Base-by-base conservation (phyloP, 1,140 invertebrate species). In the Camponotus pennsylvanicus region DNA sequence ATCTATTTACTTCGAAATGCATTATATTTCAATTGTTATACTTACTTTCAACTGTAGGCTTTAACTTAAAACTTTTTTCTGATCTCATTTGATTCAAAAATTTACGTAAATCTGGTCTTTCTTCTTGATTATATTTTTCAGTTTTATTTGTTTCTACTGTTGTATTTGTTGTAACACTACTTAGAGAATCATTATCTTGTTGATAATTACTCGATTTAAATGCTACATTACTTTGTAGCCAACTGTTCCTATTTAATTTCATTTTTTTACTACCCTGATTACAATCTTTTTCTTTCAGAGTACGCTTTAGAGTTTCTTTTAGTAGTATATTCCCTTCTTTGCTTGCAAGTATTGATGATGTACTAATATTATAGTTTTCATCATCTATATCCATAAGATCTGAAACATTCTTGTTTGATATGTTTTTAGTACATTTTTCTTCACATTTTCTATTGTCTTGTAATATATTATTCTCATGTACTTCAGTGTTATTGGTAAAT, bases 51-150 rank as follows among this genome's bases (percentile, higher is more conserved):
- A 27, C 7, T 13, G 18, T 32, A 5, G 15, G 2, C 7, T n/a
- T 55, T 70, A n/a, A 32, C 27, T 52, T 27, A 15, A 7, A 5
- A 71, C 1, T n/a, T 59, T 4, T 52, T 57, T 82, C 45, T 15
- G 27, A 13, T 34, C 11, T 63, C 49, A 69, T 83, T 45, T 71
- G 11, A 52, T 85, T 32, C 64, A 85, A 76, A 18, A 57, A 2
- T 27, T 89, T 55, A 32, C 77, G 83, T 15, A 88, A 63, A 6
- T 77, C 57, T 6, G 40, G 55, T 57, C 57, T 49, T 61, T 34
- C 8, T 8, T n/a, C 0, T 3, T 2, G 27, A 63, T 61, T n/a
- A 15, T 52, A 9, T 63, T 49, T 15, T 34, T 76, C 1, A 34
- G 37, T 37, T 11, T 73, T 59, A 21, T 40, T 76, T 59, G 3